phyloP scores from a whole-genome alignment of 2,797 vertebrate species.

The Catostomus latipinnis region DNA sequence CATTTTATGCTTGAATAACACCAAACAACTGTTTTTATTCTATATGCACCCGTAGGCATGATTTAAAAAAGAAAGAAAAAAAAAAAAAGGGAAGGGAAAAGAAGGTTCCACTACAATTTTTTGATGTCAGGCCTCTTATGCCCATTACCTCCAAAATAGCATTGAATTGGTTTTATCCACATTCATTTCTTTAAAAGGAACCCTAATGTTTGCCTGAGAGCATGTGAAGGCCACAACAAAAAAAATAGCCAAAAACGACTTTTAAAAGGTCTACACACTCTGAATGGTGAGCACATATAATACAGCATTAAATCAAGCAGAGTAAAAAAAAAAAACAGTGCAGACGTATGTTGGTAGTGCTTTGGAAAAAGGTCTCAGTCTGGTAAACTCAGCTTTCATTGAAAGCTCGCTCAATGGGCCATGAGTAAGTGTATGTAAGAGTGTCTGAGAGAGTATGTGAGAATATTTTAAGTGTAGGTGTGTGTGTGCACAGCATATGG shows the following conservation, averaged over 20 bases:
- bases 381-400: not conserved
- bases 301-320: not conserved
- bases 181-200: slow-evolving; percentile 17
- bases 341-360: not conserved
- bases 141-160: slow-evolving; percentile 6
- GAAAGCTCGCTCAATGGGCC: not conserved
- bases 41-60: not conserved
- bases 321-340: not conserved
- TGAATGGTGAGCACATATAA: slow-evolving; percentile 9
- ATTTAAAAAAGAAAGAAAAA: no score
- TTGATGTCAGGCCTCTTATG: not conserved
- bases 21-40: not conserved
- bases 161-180: not conserved
- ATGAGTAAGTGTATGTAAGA: not conserved
- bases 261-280: not conserved
- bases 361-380: not conserved
- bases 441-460: not conserved
- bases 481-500: no score
- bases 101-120: not conserved
- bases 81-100: not conserved
- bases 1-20: no score
- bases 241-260: not conserved
- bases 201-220: slow-evolving; percentile 32
- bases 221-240: not conserved
- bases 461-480: not conserved